Percentiles rank a stretch among this genome's conserved stretches.
Conservation (phyloP, 2,888 invertebrate species). For the Lithophane socia region DNA sequence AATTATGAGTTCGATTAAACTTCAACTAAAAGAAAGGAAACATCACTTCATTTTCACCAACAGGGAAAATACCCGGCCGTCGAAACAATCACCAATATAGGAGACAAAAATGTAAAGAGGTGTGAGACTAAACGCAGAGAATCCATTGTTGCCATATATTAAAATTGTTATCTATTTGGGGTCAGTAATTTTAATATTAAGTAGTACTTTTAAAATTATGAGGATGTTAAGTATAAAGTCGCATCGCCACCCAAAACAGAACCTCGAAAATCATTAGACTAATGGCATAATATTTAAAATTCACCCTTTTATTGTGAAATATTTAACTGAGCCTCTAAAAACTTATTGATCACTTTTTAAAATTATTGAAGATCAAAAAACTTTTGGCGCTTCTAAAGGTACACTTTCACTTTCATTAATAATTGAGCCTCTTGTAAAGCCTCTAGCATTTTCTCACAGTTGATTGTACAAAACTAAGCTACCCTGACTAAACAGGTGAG, state of each 20-base stretch:
- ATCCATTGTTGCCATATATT: conserved; percentile 60
- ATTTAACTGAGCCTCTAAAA: neutral
- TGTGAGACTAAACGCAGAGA: conserved; percentile 16
- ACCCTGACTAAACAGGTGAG: neutral
- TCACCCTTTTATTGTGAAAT: neutral
- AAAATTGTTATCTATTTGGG: conserved; percentile 65
- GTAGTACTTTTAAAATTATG: conserved; percentile 53
- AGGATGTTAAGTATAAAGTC: conserved; percentile 13
- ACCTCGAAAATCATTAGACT: neutral
- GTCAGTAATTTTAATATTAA: conserved; percentile 63
- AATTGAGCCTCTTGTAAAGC: neutral
- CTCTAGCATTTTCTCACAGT: neutral
- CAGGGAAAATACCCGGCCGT: neutral
- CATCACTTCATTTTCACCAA: neutral
- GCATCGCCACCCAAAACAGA: neutral
- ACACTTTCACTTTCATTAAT: neutral
- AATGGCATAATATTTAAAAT: neutral
- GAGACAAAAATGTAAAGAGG: neutral
- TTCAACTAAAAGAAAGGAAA: neutral
- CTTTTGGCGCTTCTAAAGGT: neutral
- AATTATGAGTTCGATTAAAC: too few species aligned
- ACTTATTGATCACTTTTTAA: neutral
- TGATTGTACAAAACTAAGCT: neutral
- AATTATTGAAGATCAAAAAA: neutral
- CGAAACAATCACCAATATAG: conserved; percentile 9